Evolutionary conservation across 2,113 vertebrate species (phyloP).

Genomic region (Colistium nudipinnis): DNA sequence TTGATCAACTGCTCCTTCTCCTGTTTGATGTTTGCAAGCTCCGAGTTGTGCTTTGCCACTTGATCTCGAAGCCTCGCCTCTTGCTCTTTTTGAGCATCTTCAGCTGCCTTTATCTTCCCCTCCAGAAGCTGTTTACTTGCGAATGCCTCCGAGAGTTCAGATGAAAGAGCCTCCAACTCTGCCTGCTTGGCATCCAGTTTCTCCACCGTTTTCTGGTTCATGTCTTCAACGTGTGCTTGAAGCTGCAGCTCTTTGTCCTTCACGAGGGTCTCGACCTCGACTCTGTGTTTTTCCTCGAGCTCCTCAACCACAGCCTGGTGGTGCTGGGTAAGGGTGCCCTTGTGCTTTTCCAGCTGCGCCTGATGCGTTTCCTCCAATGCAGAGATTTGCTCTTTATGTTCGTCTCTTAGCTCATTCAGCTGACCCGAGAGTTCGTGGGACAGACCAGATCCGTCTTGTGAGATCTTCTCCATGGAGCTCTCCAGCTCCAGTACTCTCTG

Average conservation of each 20-base stretch:
- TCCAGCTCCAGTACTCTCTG: constrained; percentile 95
- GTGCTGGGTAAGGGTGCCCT: constrained; percentile 78
- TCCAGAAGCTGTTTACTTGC: constrained; percentile 83
- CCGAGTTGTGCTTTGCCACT: constrained; percentile 76
- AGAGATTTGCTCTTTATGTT: constrained; percentile 82
- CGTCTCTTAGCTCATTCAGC: constrained; percentile 84
- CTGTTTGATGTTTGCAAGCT: constrained; percentile 80
- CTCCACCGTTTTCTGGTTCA: constrained; percentile 92
- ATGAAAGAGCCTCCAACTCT: constrained; percentile 88
- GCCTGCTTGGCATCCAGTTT: constrained; percentile 91
- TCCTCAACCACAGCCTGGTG: constrained; percentile 80
- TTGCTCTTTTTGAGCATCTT: constrained; percentile 74
- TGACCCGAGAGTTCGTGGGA: constrained; percentile 79
- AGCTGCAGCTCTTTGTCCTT: constrained; percentile 89
- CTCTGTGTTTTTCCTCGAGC: constrained; percentile 80
- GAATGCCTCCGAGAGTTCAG: constrained; percentile 85
- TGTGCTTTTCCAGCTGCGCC: constrained; percentile 83
- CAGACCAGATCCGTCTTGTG: constrained; percentile 76
- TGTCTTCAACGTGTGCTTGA: constrained; percentile 88
- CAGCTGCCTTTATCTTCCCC: constrained; percentile 78
- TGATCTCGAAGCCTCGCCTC: constrained; percentile 83
- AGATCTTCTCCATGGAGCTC: constrained; percentile 84
- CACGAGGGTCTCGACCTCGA: constrained; percentile 81
- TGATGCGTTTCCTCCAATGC: constrained; percentile 83
- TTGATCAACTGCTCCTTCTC: constrained; percentile 82